Evolutionary conservation across 1,140 invertebrate genomes (phyloP), one percentile per base, ranked within the genome.

Genomic region (Oryzaephilus surinamensis): DNA sequence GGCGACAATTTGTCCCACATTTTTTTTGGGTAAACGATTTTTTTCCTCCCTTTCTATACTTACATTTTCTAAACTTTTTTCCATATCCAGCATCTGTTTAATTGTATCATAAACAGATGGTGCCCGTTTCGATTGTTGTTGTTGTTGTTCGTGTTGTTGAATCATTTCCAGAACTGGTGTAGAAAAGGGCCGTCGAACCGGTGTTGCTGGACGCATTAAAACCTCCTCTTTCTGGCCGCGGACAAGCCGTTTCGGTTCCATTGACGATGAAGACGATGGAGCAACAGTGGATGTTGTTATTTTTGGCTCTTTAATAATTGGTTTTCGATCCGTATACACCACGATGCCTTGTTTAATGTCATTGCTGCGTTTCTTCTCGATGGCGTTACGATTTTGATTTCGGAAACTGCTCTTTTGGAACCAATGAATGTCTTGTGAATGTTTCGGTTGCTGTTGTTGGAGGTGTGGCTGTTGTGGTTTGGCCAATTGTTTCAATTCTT

Each of bases 201-300:
- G 55, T 10, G 59, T 63, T 4, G 74, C 67, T 4, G 74, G 74
- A 54, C 73, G 56, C 26, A 72, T 64, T 47, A 76, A 54, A 2
- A 74, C 67, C 6, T 74, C 66, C 57, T 78, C 75, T 45, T 76
- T 74, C 46, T 78, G 70, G 10, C 74, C 75, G 26, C 62, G 41
- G 3, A 19, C 23, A 6, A 50, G 46, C 31, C 45, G 45, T 27
- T 46, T 53, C 3, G 54, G 33, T 16, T 24, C 32, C n/a, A 41
- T 37, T 10, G 45, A 43, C 18, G 43, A 43, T 4, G 53, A 31
- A 2, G 40, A 33, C 11, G 52, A 33, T 20, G 56, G 42, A 7
- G 38, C 4, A 3, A 26, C 36, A 2, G 38, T 40, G 8, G 46
- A 47, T 11, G 42, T 28, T 13, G 34, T 37, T 4, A 34, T 37